phyloP scores from a whole-genome alignment of 2,797 vertebrate species.

The Lagothrix lagotricha region DNA sequence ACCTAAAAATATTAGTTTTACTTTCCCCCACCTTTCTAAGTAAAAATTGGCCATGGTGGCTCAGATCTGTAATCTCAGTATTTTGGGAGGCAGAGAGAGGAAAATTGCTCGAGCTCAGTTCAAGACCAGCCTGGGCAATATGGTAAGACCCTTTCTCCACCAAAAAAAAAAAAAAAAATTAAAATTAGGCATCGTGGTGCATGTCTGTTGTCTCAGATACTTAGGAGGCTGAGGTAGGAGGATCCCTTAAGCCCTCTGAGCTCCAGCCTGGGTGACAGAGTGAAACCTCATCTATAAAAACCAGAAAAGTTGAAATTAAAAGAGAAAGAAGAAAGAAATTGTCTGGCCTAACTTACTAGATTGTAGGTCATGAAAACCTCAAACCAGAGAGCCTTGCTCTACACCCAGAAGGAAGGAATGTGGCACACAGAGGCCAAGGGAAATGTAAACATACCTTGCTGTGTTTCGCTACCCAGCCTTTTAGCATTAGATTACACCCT shows the following conservation, averaged over 20 bases:
- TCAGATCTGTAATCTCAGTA: too few species aligned
- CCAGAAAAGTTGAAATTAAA: background rate
- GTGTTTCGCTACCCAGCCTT: background rate
- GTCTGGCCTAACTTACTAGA: background rate
- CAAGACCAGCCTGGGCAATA: too few species aligned
- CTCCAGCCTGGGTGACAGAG: background rate
- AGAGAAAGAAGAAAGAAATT: background rate
- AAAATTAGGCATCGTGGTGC: background rate
- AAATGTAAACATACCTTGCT: background rate
- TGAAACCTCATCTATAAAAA: background rate
- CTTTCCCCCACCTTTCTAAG: background rate
- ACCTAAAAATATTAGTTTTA: background rate
- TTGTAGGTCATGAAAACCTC: background rate
- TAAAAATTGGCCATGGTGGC: background rate
- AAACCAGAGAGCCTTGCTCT: background rate
- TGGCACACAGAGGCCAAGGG: background rate
- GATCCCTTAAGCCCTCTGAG: background rate
- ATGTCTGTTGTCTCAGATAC: background rate
- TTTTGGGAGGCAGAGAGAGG: too few species aligned
- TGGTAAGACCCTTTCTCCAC: too few species aligned
- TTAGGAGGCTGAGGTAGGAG: background rate
- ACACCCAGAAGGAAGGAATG: background rate
- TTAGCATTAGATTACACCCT: background rate
- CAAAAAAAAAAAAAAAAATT: too few species aligned
- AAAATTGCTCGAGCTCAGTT: too few species aligned